Evolutionary conservation across 35 echinoderm and acorn worm genomes (phyloP).

Genomic region (Ptychodera flava): DNA sequence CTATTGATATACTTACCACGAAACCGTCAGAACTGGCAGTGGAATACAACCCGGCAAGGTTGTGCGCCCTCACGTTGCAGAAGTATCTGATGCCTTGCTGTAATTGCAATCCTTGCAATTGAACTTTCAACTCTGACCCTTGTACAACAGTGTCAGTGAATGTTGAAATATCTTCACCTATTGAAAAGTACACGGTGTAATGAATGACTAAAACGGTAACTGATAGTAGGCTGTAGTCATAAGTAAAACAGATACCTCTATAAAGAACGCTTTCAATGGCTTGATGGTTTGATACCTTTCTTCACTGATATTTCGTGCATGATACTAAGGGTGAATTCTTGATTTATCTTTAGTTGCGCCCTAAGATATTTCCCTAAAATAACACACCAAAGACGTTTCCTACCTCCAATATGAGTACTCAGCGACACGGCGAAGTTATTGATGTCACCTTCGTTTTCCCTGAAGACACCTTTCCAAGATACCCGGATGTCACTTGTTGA

Average conservation of each 20-base stretch:
- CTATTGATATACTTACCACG: background rate
- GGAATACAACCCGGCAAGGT: conserved; percentile 30
- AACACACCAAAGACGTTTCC: no score
- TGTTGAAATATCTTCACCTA: conserved; percentile 28
- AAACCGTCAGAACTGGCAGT: background rate
- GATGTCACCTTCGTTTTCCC: background rate
- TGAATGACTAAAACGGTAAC: no score
- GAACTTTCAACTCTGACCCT: background rate
- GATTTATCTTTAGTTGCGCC: no score
- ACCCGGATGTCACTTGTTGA: background rate
- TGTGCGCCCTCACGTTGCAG: conserved; percentile 35
- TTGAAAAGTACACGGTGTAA: background rate
- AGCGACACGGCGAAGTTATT: background rate
- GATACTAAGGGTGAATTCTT: no score
- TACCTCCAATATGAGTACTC: background rate
- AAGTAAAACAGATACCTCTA: no score
- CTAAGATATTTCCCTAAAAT: no score
- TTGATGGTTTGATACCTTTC: no score
- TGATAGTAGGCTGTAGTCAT: no score
- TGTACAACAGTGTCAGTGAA: background rate
- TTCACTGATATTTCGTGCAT: no score
- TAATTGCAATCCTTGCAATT: conserved; percentile 9
- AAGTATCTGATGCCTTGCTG: conserved; percentile 16
- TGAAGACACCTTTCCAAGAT: background rate
- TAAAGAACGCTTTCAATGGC: no score